A percentile compares a stretch with the other conserved stretches of the same genome.
phyloP scores from a whole-genome alignment of 2,888 invertebrate species.

The Caenorhabditis plicata region DNA sequence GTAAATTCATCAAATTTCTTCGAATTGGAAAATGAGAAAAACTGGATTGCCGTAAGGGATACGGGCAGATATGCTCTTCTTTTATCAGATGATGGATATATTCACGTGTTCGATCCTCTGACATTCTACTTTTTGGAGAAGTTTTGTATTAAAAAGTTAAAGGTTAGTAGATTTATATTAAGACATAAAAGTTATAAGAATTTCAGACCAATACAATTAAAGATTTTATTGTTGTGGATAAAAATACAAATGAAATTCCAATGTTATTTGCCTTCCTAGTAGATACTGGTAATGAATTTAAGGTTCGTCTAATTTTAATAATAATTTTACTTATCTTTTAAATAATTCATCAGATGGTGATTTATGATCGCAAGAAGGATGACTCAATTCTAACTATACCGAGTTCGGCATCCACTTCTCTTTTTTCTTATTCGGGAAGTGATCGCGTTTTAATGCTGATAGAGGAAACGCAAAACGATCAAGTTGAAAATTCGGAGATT shows the following conservation, averaged over 20 bases:
- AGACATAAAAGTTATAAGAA: not conserved
- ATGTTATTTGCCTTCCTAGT: constrained; percentile 9
- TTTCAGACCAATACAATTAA: constrained; percentile 8
- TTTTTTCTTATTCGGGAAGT: constrained; percentile 19
- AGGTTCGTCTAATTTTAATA: not conserved
- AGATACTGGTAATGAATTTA: not conserved
- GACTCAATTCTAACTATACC: constrained; percentile 6
- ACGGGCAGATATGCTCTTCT: constrained; percentile 17
- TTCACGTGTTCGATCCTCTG: constrained; percentile 22
- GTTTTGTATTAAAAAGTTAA: constrained; percentile 11
- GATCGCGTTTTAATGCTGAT: constrained; percentile 25
- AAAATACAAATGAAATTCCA: constrained; percentile 12
- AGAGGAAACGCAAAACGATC: constrained; percentile 7
- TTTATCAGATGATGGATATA: constrained; percentile 11
- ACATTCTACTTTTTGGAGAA: constrained; percentile 7
- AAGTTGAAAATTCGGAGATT: not conserved
- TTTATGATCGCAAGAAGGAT: constrained; percentile 15
- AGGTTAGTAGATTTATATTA: not conserved
- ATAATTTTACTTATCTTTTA: too few species aligned
- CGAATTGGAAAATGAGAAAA: constrained; percentile 5
- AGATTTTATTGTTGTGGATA: constrained; percentile 24
- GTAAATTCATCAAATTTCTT: constrained; percentile 5
- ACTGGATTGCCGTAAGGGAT: constrained; percentile 13
- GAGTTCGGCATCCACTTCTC: constrained; percentile 3
- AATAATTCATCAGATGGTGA: constrained; percentile 5